Conservation (phyloP, 2,113 vertebrate species). For the Amphiprion percula region DNA sequence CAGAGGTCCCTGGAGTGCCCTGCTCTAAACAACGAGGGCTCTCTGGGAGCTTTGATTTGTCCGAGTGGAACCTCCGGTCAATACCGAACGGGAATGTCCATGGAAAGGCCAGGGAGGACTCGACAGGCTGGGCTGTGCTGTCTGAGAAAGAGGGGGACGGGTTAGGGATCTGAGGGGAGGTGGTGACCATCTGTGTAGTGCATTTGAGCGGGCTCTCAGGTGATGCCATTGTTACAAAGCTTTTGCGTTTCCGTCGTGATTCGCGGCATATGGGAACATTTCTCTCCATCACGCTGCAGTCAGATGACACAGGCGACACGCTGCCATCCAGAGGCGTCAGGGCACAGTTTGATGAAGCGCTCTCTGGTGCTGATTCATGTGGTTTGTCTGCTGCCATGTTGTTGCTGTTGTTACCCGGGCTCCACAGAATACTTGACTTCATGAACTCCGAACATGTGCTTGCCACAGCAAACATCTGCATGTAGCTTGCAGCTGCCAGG, state of each 20-base stretch:
- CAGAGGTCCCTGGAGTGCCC: constrained; percentile 85
- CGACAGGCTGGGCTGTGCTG: constrained; percentile 90
- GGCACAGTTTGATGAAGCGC: constrained; percentile 87
- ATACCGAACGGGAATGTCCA: constrained; percentile 99
- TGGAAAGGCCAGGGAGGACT: constrained; percentile 96
- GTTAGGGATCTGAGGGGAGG: constrained; percentile 94
- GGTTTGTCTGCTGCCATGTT: constrained; percentile 88
- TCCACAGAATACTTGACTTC: constrained; percentile 99
- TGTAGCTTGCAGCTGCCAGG: constrained; percentile 97
- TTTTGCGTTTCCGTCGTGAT: constrained; percentile 95
- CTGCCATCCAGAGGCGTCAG: constrained; percentile 93
- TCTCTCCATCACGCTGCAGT: constrained; percentile 96
- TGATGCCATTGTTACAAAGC: constrained; percentile 92
- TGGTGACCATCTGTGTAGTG: constrained; percentile 90
- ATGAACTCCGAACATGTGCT: constrained; percentile 99
- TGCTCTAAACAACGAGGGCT: constrained; percentile 93
- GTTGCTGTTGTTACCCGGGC: constrained; percentile 81
- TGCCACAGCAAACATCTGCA: constrained; percentile 99
- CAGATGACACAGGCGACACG: constrained; percentile 95
- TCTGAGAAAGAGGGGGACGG: constrained; percentile 93
- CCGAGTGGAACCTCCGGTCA: constrained; percentile 92
- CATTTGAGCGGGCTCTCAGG: constrained; percentile 95
- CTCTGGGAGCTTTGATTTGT: constrained; percentile 94
- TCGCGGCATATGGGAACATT: constrained; percentile 94
- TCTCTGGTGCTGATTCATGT: constrained; percentile 91